A percentile compares a stretch with the other conserved stretches of the same genome.
Evolutionary conservation across 2,888 invertebrate genomes (phyloP).

Genomic region (Cheilosia variabilis): DNA sequence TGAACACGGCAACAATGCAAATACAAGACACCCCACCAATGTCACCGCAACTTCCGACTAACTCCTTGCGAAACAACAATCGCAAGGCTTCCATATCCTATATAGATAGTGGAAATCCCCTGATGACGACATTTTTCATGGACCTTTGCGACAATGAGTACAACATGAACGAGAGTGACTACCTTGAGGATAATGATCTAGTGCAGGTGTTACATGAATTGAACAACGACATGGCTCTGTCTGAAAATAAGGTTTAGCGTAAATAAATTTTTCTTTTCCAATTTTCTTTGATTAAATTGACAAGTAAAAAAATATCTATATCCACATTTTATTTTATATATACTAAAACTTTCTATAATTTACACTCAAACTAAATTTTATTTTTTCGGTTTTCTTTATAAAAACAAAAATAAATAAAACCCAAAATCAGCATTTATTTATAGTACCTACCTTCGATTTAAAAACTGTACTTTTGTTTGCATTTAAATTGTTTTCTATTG

Average conservation of each 20-base stretch:
- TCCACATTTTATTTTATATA: constrained; percentile 11
- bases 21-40: constrained; percentile 23
- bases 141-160: constrained; percentile 82
- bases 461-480: constrained; percentile 4
- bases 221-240: constrained; percentile 77
- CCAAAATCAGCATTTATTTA: constrained; percentile 59
- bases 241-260: constrained; percentile 31
- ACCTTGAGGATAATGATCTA: constrained; percentile 79
- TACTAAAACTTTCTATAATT: constrained; percentile 13
- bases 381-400: constrained; percentile 1
- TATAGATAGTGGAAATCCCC: constrained; percentile 80
- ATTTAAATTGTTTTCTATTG: constrained; percentile 18
- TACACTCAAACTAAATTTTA: constrained; percentile 1
- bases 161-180: constrained; percentile 79
- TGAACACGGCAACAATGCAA: constrained; percentile 25
- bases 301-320: background rate
- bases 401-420: background rate
- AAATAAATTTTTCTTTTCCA: constrained; percentile 12
- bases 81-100: constrained; percentile 78
- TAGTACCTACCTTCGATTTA: background rate
- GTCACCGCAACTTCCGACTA: constrained; percentile 7
- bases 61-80: constrained; percentile 9
- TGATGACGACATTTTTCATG: constrained; percentile 79
- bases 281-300: constrained; percentile 3
- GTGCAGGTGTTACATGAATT: constrained; percentile 80